Evolutionary conservation across 2,888 invertebrate genomes (phyloP), one percentile per base, ranked within the genome.

Genomic region (Dinocampus coccinellae): DNA sequence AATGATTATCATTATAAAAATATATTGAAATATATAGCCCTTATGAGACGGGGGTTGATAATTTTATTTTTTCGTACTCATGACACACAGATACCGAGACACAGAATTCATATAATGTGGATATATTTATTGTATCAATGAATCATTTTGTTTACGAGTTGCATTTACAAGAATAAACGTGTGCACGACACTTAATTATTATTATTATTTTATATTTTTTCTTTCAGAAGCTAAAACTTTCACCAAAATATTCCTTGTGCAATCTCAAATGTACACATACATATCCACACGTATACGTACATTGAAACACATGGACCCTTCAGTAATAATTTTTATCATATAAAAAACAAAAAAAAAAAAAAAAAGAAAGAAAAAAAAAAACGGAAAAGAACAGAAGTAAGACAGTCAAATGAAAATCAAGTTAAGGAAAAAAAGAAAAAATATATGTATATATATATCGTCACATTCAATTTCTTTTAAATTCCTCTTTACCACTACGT

Each of bases 181-280:
- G 20, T n/a, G 16, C 47, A 20, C n/a, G 47, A 47, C 16, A 47
- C n/a, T 42, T n/a, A n/a, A n/a, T n/a, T 42, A 3, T 42, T 42
- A 2, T 16, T 42, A n/a, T 3, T 3, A 4, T 42, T 16, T 13
- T n/a, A 3, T 13, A n/a, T 42, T 42, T 13, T 42, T 42, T n/a
- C 52, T 52, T 63, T 20, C 26, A 26, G 29, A 24, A 47, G 47
- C 26, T n/a, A 29, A 63, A 47, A 47, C 63, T 63, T 63, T 63
- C 63, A 63, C 63, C 29, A 20, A 63, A 60, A 63, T 7, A 52
- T 47, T 52, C 26, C 42, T 63, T 63, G 33, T 47, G 63, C 34
- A 60, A 60, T 60, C 16, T 47, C 11, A 29, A 29, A 29, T 53
- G 2, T 22, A 2, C 52, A 2, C 22, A 2, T 53, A 22, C 4